phyloP scores from a whole-genome alignment of 2,888 invertebrate genomes.

The Trissoscelio sp. region DNA sequence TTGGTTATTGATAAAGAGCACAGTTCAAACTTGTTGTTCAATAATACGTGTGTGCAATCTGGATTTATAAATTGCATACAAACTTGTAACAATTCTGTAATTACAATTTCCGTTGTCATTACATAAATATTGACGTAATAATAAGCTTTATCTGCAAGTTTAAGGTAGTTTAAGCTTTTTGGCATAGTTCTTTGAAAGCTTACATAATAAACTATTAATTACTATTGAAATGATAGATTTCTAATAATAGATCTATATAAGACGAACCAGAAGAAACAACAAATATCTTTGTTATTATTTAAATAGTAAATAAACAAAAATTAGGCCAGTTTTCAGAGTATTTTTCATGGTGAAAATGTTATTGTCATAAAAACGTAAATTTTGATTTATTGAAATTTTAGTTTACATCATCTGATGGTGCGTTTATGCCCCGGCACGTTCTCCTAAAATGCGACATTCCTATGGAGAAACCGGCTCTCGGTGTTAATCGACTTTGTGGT shows the following conservation, averaged over 20 bases:
- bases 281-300: no score
- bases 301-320: no score
- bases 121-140: background rate
- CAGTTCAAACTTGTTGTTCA: slow-evolving; percentile 33
- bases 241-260: no score
- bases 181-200: no score
- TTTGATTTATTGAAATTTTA: no score
- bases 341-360: no score
- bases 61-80: slow-evolving; percentile 4
- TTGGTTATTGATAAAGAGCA: slow-evolving; percentile 1
- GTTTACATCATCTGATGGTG: slow-evolving; percentile 89
- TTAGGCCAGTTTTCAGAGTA: no score
- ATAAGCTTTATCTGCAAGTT: background rate
- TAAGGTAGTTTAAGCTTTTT: no score
- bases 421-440: slow-evolving; percentile 94
- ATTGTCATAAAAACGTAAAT: no score
- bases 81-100: slow-evolving; percentile 21
- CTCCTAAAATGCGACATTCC: slow-evolving; percentile 93
- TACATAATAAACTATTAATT: no score
- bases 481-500: slow-evolving; percentile 97
- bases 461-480: slow-evolving; percentile 91
- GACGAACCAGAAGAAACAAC: no score
- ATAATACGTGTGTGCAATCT: slow-evolving; percentile 7
- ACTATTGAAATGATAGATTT: no score
- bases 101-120: slow-evolving; percentile 6